Evolutionary conservation across 2,888 invertebrate species (phyloP).

Genomic region (Tenodera sinensis): DNA sequence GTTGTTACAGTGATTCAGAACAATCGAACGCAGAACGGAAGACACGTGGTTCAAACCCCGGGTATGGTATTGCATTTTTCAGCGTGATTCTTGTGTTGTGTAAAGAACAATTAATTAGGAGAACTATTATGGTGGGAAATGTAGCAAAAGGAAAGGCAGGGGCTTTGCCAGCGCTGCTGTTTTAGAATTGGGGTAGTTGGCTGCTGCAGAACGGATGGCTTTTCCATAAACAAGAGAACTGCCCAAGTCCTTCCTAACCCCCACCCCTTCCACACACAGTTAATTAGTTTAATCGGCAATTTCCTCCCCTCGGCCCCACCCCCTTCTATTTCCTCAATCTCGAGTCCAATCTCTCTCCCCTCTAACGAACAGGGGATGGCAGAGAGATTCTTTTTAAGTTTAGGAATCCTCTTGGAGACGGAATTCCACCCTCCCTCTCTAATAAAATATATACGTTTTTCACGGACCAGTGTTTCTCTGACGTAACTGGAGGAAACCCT

Average conservation of each 20-base stretch:
- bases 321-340: not conserved
- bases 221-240: constrained; percentile 14
- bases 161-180: no score
- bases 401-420: not conserved
- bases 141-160: no score
- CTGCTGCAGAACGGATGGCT: not conserved
- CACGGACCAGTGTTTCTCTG: not conserved
- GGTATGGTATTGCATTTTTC: no score
- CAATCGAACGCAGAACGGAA: no score
- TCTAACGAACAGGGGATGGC: not conserved
- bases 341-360: not conserved
- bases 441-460: not conserved
- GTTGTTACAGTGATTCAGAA: no score
- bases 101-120: no score
- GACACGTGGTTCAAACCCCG: no score
- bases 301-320: constrained; percentile 11
- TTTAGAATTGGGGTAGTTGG: not conserved
- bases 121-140: no score
- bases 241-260: not conserved
- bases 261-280: constrained; percentile 14
- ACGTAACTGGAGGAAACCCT: not conserved
- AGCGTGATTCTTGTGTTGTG: no score
- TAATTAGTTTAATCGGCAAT: constrained; percentile 28
- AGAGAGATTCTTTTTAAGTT: not conserved
- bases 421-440: not conserved